Base-by-base conservation (phyloP, 37 sponge, comb jelly and placozoan species). In the Crambe crambe region DNA sequence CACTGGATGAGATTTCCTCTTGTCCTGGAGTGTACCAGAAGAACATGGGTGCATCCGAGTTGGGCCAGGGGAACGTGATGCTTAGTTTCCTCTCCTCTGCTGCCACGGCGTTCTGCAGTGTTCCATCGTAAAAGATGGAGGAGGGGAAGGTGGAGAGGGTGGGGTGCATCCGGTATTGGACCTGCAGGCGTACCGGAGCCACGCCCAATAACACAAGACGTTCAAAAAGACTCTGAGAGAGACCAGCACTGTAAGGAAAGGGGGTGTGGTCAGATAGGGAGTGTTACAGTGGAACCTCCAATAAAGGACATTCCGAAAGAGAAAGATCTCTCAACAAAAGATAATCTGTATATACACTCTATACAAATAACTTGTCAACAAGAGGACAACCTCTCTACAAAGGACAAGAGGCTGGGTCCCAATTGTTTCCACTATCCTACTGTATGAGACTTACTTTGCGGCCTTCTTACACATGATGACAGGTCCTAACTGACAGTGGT, bases 391-490 rank as follows among this genome's bases (percentile, higher is more conserved):
- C n/a, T n/a, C n/a, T n/a, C n/a, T n/a, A n/a, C n/a, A n/a, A n/a
- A n/a, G n/a, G n/a, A n/a, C n/a, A n/a, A n/a, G n/a, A n/a, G n/a
- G n/a, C n/a, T n/a, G n/a, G n/a, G n/a, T n/a, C n/a, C n/a, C n/a
- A n/a, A n/a, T n/a, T n/a, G n/a, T n/a, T n/a, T n/a, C n/a, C n/a
- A n/a, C n/a, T n/a, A n/a, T n/a, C n/a, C n/a, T n/a, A n/a, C n/a
- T n/a, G n/a, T n/a, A n/a, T n/a, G n/a, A n/a, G 3, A 37, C 88
- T 82, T 35, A 90, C 95, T 80, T 92, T 35, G 98, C 95, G 62
- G 98, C 98, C 62, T 92, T 91, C 98, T 97, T 97, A 85, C 98
- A 97, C 98, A 97, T 94, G 38, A 97, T 92, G 35, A 95, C 98
- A 18, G 98, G 98, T 56, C 98, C 98, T 60, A 97, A 86, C 85